A percentile compares a stretch with the other conserved stretches of the same genome.
phyloP scores from a whole-genome alignment of 1,140 invertebrate species.

The Ganaspis sp. region DNA sequence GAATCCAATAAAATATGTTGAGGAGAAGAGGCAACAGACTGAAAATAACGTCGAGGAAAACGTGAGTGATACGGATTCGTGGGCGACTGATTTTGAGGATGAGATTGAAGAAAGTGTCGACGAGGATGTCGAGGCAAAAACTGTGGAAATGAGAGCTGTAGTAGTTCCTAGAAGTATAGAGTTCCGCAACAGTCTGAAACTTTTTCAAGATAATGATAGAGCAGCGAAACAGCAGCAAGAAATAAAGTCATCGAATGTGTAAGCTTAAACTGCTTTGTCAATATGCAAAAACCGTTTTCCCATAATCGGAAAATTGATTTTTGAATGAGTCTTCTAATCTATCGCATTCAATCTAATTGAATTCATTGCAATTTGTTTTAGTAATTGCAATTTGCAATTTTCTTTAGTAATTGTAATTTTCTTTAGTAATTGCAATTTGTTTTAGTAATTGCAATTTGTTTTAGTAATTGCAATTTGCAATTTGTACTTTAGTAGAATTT shows the following conservation, averaged over 20 bases:
- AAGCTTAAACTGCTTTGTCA: neutral
- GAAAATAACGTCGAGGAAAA: slow-evolving; percentile 50
- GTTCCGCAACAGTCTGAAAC: slow-evolving; percentile 53
- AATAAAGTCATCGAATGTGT: slow-evolving; percentile 20
- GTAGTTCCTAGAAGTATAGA: slow-evolving; percentile 33
- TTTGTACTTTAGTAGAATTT: no score
- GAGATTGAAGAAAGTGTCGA: slow-evolving; percentile 53
- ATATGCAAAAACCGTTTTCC: no score
- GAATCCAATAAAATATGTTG: slow-evolving; percentile 62
- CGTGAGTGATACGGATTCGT: slow-evolving; percentile 64
- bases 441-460: no score
- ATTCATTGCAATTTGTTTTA: no score
- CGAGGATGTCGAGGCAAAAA: slow-evolving; percentile 15
- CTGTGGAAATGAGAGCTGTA: slow-evolving; percentile 1
- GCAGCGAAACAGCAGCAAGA: neutral
- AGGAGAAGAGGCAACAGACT: slow-evolving; percentile 40
- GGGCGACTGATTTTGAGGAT: slow-evolving; percentile 72
- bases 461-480: no score
- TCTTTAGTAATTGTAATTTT: no score
- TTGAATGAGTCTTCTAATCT: no score
- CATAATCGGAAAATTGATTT: no score
- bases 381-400: no score
- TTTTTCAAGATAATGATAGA: slow-evolving; percentile 55
- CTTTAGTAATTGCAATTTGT: no score
- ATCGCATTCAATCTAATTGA: no score